phyloP scores from a whole-genome alignment of 2,888 invertebrate species.

The Loripinus fragilis region DNA sequence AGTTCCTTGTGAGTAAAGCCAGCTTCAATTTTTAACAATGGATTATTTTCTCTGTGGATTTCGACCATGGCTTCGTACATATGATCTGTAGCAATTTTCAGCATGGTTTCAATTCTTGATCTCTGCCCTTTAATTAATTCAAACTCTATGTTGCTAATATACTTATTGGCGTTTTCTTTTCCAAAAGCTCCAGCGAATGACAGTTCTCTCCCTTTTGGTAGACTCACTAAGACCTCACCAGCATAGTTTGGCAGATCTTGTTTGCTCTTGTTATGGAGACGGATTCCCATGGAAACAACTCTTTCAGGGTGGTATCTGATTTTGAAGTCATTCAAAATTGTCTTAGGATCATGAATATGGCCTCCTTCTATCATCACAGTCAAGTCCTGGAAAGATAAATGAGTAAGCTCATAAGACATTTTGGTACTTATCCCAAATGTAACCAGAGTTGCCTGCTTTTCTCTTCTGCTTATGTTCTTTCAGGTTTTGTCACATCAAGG shows the following conservation, averaged over 20 bases:
- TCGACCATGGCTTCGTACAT: slow-evolving; percentile 51
- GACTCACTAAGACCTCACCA: slow-evolving; percentile 37
- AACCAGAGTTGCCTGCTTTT: too few species aligned
- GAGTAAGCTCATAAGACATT: neutral
- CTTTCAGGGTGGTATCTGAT: slow-evolving; percentile 63
- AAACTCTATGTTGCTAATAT: slow-evolving; percentile 56
- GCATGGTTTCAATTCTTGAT: slow-evolving; percentile 44
- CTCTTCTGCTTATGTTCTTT: too few species aligned
- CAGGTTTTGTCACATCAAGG: too few species aligned
- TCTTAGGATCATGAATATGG: slow-evolving; percentile 54
- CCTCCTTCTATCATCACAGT: slow-evolving; percentile 56
- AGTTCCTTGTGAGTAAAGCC: slow-evolving; percentile 36
- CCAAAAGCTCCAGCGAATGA: slow-evolving; percentile 55
- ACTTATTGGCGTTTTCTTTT: slow-evolving; percentile 50
- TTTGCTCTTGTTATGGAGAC: slow-evolving; percentile 48
- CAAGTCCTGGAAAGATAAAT: slow-evolving; percentile 53
- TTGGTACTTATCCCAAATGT: too few species aligned
- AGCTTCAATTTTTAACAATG: slow-evolving; percentile 40
- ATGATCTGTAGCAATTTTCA: slow-evolving; percentile 48
- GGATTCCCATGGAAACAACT: slow-evolving; percentile 38
- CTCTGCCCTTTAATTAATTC: slow-evolving; percentile 56
- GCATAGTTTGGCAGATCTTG: slow-evolving; percentile 45
- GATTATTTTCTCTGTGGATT: slow-evolving; percentile 42
- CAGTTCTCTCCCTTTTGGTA: slow-evolving; percentile 48
- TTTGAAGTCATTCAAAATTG: slow-evolving; percentile 44